Evolutionary conservation across 1,140 invertebrate species (phyloP).

Genomic region (Atta texana): DNA sequence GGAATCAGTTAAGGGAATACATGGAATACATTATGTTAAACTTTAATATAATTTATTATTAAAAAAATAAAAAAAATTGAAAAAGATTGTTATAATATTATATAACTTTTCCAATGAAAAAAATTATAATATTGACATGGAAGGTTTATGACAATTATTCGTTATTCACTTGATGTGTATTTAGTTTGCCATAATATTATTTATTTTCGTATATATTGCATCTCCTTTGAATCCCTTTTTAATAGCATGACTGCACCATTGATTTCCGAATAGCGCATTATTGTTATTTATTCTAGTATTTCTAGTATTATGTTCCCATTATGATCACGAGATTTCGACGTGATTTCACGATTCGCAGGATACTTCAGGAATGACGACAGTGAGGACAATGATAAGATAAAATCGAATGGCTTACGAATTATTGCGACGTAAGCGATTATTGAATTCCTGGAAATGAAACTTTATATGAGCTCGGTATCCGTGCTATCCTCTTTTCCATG

Average conservation of each 20-base stretch:
- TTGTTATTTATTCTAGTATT: conserved; percentile 46
- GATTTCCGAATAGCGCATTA: conserved; percentile 11
- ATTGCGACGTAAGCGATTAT: conserved; percentile 78
- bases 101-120: not conserved
- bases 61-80: not conserved
- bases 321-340: conserved; percentile 4
- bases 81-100: not conserved
- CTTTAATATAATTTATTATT: not conserved
- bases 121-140: not conserved
- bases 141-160: not conserved
- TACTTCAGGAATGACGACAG: not conserved
- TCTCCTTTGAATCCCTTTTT: not conserved
- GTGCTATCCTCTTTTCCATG: conserved; percentile 33
- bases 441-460: conserved; percentile 78
- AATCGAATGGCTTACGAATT: conserved; percentile 68
- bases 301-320: conserved; percentile 13
- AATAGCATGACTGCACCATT: too few species aligned
- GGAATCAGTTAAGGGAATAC: not conserved
- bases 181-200: not conserved
- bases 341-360: conserved; percentile 29
- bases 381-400: conserved; percentile 44
- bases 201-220: not conserved
- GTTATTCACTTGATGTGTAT: not conserved
- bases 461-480: conserved; percentile 67
- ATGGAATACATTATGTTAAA: not conserved